phyloP scores from a whole-genome alignment of 2,113 vertebrate genomes.

The Okapia johnstoni region DNA sequence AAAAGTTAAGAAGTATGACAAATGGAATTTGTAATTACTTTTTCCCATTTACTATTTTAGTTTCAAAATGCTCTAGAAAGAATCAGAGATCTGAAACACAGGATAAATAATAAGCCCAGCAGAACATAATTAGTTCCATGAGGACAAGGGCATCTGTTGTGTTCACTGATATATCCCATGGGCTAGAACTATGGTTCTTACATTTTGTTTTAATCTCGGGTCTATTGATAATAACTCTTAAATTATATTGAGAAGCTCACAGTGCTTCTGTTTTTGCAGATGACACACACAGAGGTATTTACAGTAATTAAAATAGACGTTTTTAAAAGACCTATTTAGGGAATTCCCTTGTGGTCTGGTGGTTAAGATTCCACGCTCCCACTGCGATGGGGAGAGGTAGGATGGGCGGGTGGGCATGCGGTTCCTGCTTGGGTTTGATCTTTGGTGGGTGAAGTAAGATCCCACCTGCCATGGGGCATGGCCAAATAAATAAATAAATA shows the following conservation, averaged over 20 bases:
- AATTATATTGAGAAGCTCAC: background rate
- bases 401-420: fast-evolving
- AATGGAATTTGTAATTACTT: background rate
- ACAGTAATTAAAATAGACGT: background rate
- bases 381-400: background rate
- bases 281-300: background rate
- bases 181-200: background rate
- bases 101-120: background rate
- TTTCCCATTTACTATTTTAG: background rate
- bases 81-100: background rate
- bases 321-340: background rate
- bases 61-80: background rate
- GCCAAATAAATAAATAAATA: background rate
- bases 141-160: background rate
- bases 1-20: background rate
- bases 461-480: background rate
- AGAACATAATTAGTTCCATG: background rate
- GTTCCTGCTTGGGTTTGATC: background rate
- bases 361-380: background rate
- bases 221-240: background rate
- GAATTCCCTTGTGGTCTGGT: background rate
- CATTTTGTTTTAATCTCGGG: background rate
- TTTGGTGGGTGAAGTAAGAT: background rate
- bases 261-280: background rate
- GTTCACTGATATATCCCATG: background rate